Evolutionary conservation across 2,888 invertebrate species (phyloP), one percentile per base, ranked within the genome.

Genomic region (Yponomeuta sedellus): DNA sequence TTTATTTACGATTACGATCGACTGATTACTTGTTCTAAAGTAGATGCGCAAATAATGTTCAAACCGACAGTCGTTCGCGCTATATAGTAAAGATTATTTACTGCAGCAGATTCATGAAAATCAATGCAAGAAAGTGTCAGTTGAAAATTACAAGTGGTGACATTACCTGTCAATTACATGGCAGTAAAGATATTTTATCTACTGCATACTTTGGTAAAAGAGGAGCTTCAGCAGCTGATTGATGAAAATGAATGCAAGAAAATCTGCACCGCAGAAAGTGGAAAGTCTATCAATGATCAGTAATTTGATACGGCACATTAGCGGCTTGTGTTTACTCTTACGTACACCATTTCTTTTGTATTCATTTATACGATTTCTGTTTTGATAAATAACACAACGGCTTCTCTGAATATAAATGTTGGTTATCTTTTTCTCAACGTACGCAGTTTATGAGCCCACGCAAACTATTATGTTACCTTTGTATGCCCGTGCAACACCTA

Each of bases 381-480:
- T 52, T 52, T 52, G 44, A 52, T 52, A 52, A 34, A 52, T 52
- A 52, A 52, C 44, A 52, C 44, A 52, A 52, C 44, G 44, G 44
- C 16, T 52, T 52, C 44, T 16, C 44, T 52, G 44, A 52, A 52
- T 52, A 52, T n/a, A 28, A 34, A 61, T 59, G 59, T 22, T 59
- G 25, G 28, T 39, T 61, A 61, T 59, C 59, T 59, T 20, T 16
- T 20, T 59, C 59, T 22, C 20, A 22, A 11, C 59, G 22, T 20
- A 59, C 25, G 25, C 59, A 59, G 59, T 25, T 20, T 20, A 20
- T 59, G 25, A 59, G 22, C 59, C 59, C 20, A 20, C 22, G 22
- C 20, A 6, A 59, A 59, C 59, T 59, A 59, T 59, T 59, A 59
- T 59, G 59, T 59, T 59, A 59, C 22, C 59, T 59, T 59, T 20